A percentile compares a stretch with the other conserved stretches of the same genome.
These are phyloP conservation scores for Furnarius figulus DNA, from an alignment of 2,113 vertebrate species.

Conservation along the genomic window DNA sequence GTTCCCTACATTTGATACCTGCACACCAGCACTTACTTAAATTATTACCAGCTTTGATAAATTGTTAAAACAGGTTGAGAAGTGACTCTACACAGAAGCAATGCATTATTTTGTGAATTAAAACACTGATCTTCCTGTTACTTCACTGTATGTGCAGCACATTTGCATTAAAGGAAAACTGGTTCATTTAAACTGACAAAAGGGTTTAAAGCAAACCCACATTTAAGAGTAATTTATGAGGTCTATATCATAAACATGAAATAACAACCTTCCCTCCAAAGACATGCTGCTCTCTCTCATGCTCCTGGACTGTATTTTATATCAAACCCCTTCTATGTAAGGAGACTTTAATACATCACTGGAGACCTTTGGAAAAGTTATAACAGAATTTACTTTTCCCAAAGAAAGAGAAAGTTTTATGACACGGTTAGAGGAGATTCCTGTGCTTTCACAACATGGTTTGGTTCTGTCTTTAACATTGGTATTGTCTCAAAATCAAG, in stretches of 20 bases:
- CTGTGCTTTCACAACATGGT: background rate
- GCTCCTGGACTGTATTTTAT: slow-evolving; percentile 45
- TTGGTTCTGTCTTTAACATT: background rate
- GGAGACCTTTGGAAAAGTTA: slow-evolving; percentile 30
- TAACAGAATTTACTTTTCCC: slow-evolving; percentile 9
- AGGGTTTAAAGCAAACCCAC: slow-evolving; percentile 1
- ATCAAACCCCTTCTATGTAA: slow-evolving; percentile 28
- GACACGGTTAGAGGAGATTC: background rate
- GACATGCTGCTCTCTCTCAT: slow-evolving; percentile 35
- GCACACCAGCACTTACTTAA: background rate
- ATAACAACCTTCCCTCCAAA: slow-evolving; percentile 33
- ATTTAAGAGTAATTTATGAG: slow-evolving; percentile 53
- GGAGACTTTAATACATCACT: slow-evolving; percentile 41
- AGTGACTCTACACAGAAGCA: background rate
- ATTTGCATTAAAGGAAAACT: background rate
- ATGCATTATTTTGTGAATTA: background rate
- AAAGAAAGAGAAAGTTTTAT: slow-evolving; percentile 19
- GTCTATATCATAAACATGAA: slow-evolving; percentile 51
- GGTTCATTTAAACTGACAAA: slow-evolving; percentile 34
- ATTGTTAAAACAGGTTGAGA: slow-evolving; percentile 6
- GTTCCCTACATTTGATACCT: background rate
- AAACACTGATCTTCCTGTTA: background rate
- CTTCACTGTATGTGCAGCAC: background rate
- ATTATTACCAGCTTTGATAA: slow-evolving; percentile 42
- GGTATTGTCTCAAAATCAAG: background rate